Evolutionary conservation across 2,113 vertebrate species (phyloP).

Genomic region (Odobenus rosmarus): DNA sequence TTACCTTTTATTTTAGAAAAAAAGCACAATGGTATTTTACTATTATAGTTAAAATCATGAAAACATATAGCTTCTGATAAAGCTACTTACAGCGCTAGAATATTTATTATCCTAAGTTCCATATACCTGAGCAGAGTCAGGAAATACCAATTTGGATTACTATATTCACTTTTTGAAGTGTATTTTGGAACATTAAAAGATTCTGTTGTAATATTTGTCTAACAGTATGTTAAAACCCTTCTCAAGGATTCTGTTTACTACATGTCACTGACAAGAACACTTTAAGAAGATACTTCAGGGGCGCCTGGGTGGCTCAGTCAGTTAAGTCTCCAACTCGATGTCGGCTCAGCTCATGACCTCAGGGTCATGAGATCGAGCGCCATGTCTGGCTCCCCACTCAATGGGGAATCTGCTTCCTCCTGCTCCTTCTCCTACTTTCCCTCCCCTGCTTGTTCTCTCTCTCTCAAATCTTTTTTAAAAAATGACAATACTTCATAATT

Average conservation of each 20-base stretch:
- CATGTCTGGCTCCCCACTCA: not conserved
- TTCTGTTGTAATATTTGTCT: not conserved
- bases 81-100: not conserved
- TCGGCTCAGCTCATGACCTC: not conserved
- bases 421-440: not conserved
- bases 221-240: conserved; percentile 34
- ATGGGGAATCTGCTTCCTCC: not conserved
- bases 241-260: conserved; percentile 16
- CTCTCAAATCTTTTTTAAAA: not conserved
- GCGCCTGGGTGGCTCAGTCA: not conserved
- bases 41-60: not conserved
- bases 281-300: conserved; percentile 34
- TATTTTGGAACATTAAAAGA: conserved; percentile 43
- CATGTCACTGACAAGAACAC: not conserved
- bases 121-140: not conserved
- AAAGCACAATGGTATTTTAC: conserved; percentile 49
- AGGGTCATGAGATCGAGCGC: not conserved
- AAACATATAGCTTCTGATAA: not conserved
- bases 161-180: conserved; percentile 43
- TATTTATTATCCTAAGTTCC: not conserved
- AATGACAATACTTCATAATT: not conserved
- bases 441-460: not conserved
- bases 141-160: conserved; percentile 41
- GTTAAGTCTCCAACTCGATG: not conserved
- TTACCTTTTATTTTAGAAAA: conserved; percentile 74